phyloP scores from a whole-genome alignment of 2,797 vertebrate species.

The Semotilus atromaculatus region DNA sequence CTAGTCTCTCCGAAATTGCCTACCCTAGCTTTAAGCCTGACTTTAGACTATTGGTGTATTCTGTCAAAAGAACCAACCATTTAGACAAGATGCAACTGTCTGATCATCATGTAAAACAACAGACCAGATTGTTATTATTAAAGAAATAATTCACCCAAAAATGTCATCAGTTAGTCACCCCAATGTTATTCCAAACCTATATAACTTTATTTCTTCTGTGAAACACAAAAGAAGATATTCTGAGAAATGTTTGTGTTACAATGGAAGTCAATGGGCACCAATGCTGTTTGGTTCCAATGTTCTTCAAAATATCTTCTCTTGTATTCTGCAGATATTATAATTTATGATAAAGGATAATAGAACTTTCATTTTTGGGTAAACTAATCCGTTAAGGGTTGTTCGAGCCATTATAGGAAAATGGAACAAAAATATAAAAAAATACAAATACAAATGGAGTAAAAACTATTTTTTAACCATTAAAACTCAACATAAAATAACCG shows the following conservation, averaged over 20 bases:
- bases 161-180: not conserved
- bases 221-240: not conserved
- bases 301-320: not conserved
- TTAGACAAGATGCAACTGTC: not conserved
- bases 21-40: not conserved
- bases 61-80: not conserved
- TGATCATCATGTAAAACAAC: not conserved
- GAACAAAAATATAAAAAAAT: no score
- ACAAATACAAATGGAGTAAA: not conserved
- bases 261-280: not conserved
- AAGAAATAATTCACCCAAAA: not conserved
- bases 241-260: not conserved
- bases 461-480: not conserved
- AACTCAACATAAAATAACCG: not conserved
- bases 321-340: not conserved
- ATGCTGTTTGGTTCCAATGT: not conserved
- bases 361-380: not conserved
- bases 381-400: not conserved
- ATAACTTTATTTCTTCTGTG: not conserved
- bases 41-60: not conserved
- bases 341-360: not conserved
- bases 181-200: not conserved
- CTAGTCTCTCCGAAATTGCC: not conserved
- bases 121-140: not conserved
- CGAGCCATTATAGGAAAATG: not conserved